Percentiles rank a stretch among this genome's conserved stretches.
Evolutionary conservation across 2,113 vertebrate species (phyloP).

Genomic region (Galeopterus variegatus): DNA sequence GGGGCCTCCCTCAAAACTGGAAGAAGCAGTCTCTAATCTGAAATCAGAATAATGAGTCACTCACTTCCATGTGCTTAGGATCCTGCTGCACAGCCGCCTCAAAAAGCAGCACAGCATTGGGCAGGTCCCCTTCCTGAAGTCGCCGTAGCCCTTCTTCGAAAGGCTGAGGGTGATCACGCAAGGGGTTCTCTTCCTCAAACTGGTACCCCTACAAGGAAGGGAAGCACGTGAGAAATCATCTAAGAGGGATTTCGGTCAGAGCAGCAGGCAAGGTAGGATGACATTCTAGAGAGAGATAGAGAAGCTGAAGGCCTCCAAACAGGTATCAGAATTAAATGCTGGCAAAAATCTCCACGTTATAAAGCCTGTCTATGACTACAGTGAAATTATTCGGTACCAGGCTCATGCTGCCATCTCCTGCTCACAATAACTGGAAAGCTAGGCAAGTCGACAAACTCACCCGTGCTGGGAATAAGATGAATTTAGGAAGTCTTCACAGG

Average conservation of each 20-base stretch:
- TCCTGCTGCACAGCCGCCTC: conserved; percentile 97
- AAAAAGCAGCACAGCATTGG: conserved; percentile 96
- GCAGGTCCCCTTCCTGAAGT: conserved; percentile 96
- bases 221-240: not conserved
- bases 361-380: not conserved
- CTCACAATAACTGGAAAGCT: not conserved
- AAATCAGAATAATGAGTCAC: conserved; percentile 56
- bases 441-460: not conserved
- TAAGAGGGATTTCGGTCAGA: not conserved
- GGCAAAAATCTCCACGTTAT: not conserved
- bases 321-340: not conserved
- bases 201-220: conserved; percentile 93
- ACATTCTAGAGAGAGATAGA: not conserved
- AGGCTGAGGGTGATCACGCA: conserved; percentile 94
- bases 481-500: not conserved
- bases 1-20: not conserved
- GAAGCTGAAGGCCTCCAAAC: not conserved
- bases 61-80: conserved; percentile 96
- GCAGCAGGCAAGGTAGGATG: not conserved
- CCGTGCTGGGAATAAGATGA: not conserved
- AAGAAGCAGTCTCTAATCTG: not conserved
- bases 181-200: conserved; percentile 98
- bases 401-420: not conserved
- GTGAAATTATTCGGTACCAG: not conserved
- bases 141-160: conserved; percentile 95